Base-by-base conservation (phyloP, 2,797 vertebrate genomes). In the Anguilla pacifica region DNA sequence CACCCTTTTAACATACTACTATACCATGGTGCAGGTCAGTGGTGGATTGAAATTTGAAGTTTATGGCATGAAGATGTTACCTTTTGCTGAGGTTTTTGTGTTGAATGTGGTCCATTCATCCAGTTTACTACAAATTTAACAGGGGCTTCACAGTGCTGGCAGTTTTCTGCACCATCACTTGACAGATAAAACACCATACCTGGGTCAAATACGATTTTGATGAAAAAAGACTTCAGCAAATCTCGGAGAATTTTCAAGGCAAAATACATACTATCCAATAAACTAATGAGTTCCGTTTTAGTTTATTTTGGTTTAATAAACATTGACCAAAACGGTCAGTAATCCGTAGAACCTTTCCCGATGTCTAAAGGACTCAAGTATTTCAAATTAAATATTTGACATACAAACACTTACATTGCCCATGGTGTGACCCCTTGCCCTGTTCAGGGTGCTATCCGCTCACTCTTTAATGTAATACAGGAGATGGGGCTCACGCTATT, bases 391-490 rank as follows among this genome's bases (percentile, higher is more conserved):
- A 43, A 39, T 39, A 79, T 17, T 79, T 79, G 15, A 79, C 13
- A 22, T 79, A 79, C 35, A 46, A 19, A 43, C 35, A 15, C 17
- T 1, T 35, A 19, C 74, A 79, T 19, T 79, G 17, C 15, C 74
- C 74, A 43, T 22, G 17, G 0, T 43, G 15, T 19, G 19, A 79
- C 74, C 74, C 15, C 35, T 43, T 3, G 74, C 15, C 39, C 74
- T 79, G 35, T 5, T 19, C 35, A 79, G 74, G 17, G 31, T 39
- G 35, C 35, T 79, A 46, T 79, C 74, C 17, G 74, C 7, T 79
- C 39, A 79, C 74, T 79, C 39, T 19, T 79, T 79, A 79, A 79
- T 79, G 74, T 79, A 79, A 79, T 43, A 43, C 35, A 79, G 74
- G 13, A 46, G 35, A 79, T 46, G 74, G 35, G 31, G 74, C 74